Evolutionary conservation across 2,888 invertebrate species (phyloP).

Genomic region (Athalia circularis): DNA sequence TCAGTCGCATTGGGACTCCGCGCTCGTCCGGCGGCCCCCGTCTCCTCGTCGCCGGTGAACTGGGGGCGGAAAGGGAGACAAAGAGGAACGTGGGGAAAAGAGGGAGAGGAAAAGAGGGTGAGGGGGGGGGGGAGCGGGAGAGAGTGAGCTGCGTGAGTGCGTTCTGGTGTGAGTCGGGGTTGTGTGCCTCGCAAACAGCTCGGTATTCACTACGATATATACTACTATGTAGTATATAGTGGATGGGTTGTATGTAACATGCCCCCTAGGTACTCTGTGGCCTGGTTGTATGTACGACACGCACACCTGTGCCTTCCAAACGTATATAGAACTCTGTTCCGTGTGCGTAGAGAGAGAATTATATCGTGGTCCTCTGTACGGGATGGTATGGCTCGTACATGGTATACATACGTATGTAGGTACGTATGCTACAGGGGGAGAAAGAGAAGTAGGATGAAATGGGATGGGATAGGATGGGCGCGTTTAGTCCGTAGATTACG

Average conservation of each 20-base stretch:
- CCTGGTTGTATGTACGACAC: conserved; percentile 31
- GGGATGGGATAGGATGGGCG: conserved; percentile 38
- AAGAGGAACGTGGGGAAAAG: background rate
- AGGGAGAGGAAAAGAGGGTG: background rate
- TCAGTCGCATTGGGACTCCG: conserved; percentile 72
- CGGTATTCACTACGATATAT: conserved; percentile 23
- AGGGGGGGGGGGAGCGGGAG: background rate
- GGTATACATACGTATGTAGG: conserved; percentile 39
- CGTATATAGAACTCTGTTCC: background rate
- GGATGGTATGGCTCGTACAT: conserved; percentile 31
- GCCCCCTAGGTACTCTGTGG: conserved; percentile 42
- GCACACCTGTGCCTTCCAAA: conserved; percentile 30
- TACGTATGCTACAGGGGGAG: conserved; percentile 45
- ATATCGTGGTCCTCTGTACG: conserved; percentile 39
- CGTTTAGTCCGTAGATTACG: conserved; percentile 44
- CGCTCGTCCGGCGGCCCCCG: conserved; percentile 56
- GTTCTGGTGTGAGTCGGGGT: conserved; percentile 44
- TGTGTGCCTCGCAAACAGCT: conserved; percentile 45
- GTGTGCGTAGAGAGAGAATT: conserved; percentile 37
- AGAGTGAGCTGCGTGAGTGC: conserved; percentile 41
- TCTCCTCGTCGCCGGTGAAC: conserved; percentile 47
- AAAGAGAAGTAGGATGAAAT: conserved; percentile 42
- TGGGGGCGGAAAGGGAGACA: conserved; percentile 26
- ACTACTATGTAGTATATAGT: conserved; percentile 21
- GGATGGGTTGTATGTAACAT: conserved; percentile 42